Percentiles rank a stretch among this genome's conserved stretches.
phyloP scores from a whole-genome alignment of 2,797 vertebrate genomes.

The Carapus acus region DNA sequence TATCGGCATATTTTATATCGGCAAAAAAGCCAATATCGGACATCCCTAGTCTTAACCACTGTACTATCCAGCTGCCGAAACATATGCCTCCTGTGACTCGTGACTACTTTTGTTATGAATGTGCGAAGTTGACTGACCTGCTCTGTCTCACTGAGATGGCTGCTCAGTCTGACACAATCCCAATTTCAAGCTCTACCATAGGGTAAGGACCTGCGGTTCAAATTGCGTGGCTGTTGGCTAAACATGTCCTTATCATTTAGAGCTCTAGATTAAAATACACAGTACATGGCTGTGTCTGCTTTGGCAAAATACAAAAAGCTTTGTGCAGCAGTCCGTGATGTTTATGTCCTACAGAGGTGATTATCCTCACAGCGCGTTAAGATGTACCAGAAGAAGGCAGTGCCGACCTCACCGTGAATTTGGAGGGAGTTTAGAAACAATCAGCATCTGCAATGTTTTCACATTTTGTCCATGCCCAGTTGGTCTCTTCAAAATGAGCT shows the following conservation, averaged over 20 bases:
- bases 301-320: conserved; percentile 50
- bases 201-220: conserved; percentile 48
- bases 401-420: conserved; percentile 14
- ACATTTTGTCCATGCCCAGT: not conserved
- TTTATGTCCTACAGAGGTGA: conserved; percentile 58
- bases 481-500: not conserved
- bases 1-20: no score
- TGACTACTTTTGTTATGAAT: conserved; percentile 27
- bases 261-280: conserved; percentile 52
- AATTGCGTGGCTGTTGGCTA: conserved; percentile 34
- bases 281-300: conserved; percentile 46
- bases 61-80: no score
- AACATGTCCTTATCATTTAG: conserved; percentile 52
- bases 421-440: conserved; percentile 11
- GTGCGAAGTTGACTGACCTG: conserved; percentile 25
- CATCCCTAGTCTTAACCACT: no score
- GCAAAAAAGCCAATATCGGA: no score
- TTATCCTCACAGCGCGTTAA: conserved; percentile 53
- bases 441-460: not conserved
- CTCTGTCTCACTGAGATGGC: conserved; percentile 36
- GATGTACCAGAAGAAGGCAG: conserved; percentile 23
- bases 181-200: conserved; percentile 29
- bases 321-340: conserved; percentile 54
- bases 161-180: conserved; percentile 51
- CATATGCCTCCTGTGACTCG: no score